phyloP scores from a whole-genome alignment of 2,797 vertebrate species.

The Lophura swinhoii region DNA sequence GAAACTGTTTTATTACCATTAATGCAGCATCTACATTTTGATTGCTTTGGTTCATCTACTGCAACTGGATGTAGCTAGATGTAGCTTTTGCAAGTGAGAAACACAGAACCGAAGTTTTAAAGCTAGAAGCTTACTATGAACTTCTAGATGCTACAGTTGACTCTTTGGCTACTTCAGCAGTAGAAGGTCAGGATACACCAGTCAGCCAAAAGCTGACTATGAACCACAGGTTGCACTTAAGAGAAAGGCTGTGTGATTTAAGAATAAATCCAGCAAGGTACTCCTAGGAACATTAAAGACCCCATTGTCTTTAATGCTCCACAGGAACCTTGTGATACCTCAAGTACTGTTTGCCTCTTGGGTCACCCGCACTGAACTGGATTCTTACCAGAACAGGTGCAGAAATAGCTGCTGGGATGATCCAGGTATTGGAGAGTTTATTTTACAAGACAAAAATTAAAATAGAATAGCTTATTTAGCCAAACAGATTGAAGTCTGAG shows the following conservation, averaged over 20 bases:
- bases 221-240: background rate
- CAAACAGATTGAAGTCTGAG: slow-evolving; percentile 32
- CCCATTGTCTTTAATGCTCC: too few species aligned
- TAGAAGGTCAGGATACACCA: background rate
- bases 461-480: slow-evolving; percentile 59
- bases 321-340: background rate
- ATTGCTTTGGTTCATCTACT: background rate
- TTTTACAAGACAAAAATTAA: slow-evolving; percentile 72
- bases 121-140: background rate
- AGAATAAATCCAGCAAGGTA: background rate
- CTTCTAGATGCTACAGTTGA: background rate
- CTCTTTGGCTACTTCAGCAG: background rate
- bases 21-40: background rate
- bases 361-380: slow-evolving; percentile 38
- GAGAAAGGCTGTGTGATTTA: background rate
- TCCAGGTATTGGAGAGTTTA: slow-evolving; percentile 42
- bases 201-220: background rate
- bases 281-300: background rate
- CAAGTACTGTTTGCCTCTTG: fast-evolving
- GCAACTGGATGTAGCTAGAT: background rate
- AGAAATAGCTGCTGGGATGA: slow-evolving; percentile 34
- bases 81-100: background rate
- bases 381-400: slow-evolving; percentile 4
- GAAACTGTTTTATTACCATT: background rate
- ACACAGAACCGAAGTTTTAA: background rate